Conservation (phyloP, 1,140 invertebrate genomes). For the Physella acuta region DNA sequence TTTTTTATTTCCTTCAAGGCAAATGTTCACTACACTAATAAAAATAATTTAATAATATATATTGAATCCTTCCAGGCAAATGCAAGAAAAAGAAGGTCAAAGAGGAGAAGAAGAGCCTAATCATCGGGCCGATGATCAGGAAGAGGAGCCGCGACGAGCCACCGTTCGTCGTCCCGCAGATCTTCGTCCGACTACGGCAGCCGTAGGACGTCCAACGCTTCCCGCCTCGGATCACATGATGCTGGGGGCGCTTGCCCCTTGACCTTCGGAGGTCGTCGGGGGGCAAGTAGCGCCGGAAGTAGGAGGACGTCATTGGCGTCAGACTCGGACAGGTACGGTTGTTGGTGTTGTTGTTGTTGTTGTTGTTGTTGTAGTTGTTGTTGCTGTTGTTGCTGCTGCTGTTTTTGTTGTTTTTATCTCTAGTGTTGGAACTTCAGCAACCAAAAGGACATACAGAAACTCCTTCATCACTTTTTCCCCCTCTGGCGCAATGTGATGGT, state of each 20-base stretch:
- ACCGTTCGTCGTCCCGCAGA: slow-evolving; percentile 49
- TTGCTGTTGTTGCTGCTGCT: no score
- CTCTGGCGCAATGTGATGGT: no score
- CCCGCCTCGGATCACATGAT: slow-evolving; percentile 41
- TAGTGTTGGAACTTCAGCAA: no score
- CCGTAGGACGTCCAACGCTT: slow-evolving; percentile 45
- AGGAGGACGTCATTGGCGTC: slow-evolving; percentile 44
- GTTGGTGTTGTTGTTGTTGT: not conserved
- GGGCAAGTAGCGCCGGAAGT: slow-evolving; percentile 45
- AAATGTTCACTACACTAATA: no score
- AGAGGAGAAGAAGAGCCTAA: slow-evolving; percentile 42
- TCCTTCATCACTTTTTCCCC: no score
- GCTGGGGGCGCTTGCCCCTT: slow-evolving; percentile 35
- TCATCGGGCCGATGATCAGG: slow-evolving; percentile 40
- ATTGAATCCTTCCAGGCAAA: slow-evolving; percentile 30
- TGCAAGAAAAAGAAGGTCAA: slow-evolving; percentile 38
- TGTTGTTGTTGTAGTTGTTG: no score
- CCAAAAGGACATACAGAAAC: no score
- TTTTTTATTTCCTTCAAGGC: no score
- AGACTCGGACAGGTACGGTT: slow-evolving; percentile 30
- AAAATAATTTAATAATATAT: no score
- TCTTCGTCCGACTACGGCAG: slow-evolving; percentile 51
- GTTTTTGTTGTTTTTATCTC: no score
- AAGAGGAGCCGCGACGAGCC: slow-evolving; percentile 44
- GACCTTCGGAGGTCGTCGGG: slow-evolving; percentile 36